Conservation (phyloP, 2,888 invertebrate species). For the Drosophila atripex region DNA sequence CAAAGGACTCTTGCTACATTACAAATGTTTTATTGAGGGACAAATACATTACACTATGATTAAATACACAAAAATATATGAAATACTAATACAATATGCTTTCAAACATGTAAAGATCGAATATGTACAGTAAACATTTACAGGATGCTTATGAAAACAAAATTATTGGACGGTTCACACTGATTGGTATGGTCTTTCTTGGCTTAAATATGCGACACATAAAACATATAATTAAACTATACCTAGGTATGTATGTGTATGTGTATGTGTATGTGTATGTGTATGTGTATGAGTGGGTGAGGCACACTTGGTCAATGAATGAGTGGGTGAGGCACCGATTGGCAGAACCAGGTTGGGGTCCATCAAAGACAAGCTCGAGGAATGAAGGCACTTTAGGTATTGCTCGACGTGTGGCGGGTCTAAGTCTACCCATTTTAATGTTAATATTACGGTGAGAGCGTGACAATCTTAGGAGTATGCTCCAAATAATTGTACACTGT, state of each 20-base stretch:
- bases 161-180: constrained; percentile 82
- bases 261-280: constrained; percentile 6
- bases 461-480: not conserved
- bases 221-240: constrained; percentile 58
- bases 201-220: constrained; percentile 71
- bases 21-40: constrained; percentile 30
- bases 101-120: constrained; percentile 38
- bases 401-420: constrained; percentile 29
- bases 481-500: not conserved
- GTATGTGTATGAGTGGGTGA: constrained; percentile 13
- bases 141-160: constrained; percentile 62
- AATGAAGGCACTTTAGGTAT: constrained; percentile 55
- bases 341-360: constrained; percentile 29
- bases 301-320: constrained; percentile 33
- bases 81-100: constrained; percentile 33
- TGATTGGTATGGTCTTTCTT: constrained; percentile 75
- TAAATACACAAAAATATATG: constrained; percentile 20
- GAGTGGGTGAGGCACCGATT: constrained; percentile 37
- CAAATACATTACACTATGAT: constrained; percentile 21
- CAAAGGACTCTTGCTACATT: constrained; percentile 4
- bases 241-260: constrained; percentile 17
- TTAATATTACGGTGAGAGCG: constrained; percentile 7
- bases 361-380: constrained; percentile 20
- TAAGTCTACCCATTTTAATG: constrained; percentile 7
- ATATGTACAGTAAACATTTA: constrained; percentile 45